A percentile compares a stretch with the other conserved stretches of the same genome.
phyloP scores from a whole-genome alignment of 2,113 vertebrate species.

The Austrofundulus limnaeus region DNA sequence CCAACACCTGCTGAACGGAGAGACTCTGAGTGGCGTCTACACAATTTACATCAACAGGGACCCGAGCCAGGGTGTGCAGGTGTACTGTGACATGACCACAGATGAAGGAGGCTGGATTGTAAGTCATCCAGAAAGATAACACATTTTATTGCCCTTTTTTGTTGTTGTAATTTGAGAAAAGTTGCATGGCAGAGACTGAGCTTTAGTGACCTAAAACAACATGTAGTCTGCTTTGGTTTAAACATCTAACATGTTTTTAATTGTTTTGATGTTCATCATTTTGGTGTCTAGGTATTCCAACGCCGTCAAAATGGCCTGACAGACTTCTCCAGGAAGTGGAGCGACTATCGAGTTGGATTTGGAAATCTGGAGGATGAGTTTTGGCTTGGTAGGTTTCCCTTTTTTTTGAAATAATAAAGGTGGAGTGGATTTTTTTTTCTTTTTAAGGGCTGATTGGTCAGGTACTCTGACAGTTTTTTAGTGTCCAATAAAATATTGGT shows the following conservation, averaged over 20 bases:
- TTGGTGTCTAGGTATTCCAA: slow-evolving; percentile 87
- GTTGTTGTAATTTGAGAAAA: neutral
- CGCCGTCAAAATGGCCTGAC: slow-evolving; percentile 95
- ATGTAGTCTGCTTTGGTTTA: too few species aligned
- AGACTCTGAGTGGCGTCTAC: slow-evolving; percentile 88
- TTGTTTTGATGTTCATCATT: neutral
- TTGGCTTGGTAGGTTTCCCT: slow-evolving; percentile 92
- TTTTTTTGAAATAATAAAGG: neutral
- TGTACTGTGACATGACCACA: slow-evolving; percentile 96
- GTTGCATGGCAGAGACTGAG: neutral
- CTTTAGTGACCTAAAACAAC: neutral
- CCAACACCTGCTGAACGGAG: slow-evolving; percentile 94
- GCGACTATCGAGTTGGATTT: slow-evolving; percentile 91
- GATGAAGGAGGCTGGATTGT: slow-evolving; percentile 97
- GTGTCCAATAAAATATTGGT: neutral
- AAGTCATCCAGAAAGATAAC: slow-evolving; percentile 75
- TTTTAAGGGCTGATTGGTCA: neutral
- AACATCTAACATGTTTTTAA: neutral
- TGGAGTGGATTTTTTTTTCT: neutral
- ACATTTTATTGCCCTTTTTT: neutral
- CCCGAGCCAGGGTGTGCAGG: slow-evolving; percentile 87
- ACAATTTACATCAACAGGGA: slow-evolving; percentile 93
- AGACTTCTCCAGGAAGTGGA: slow-evolving; percentile 96
- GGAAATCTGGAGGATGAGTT: slow-evolving; percentile 98
- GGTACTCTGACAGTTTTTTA: neutral